phyloP scores from a whole-genome alignment of 2,797 vertebrate species.

The Heteromormyrus szaboi region DNA sequence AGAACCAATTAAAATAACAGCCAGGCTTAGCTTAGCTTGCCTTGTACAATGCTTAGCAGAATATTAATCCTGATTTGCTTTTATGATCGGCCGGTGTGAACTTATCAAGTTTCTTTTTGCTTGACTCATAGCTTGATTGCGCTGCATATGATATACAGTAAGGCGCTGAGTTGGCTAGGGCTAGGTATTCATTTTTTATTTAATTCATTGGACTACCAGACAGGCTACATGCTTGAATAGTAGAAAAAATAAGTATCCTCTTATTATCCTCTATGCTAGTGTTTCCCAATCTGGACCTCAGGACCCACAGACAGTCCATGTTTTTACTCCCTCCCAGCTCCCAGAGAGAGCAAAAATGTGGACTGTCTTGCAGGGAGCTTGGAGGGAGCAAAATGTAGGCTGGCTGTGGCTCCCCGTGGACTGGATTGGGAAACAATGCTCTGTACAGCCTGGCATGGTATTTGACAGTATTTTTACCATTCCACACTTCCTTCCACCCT shows the following conservation, averaged over 20 bases:
- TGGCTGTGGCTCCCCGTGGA: background rate
- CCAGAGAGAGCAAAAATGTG: background rate
- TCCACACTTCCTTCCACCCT: conserved; percentile 54
- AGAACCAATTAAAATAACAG: background rate
- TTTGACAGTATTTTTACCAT: conserved; percentile 52
- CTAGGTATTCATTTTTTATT: background rate
- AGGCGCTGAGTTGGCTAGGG: background rate
- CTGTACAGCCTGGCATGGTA: background rate
- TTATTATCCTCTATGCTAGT: background rate
- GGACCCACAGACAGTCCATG: background rate
- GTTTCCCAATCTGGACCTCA: background rate
- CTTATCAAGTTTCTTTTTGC: background rate
- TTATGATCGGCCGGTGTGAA: background rate
- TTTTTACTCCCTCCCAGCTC: background rate
- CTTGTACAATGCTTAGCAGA: background rate
- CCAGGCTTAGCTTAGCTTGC: background rate
- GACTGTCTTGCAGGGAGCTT: background rate
- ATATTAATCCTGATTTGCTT: background rate
- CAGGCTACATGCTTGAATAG: background rate
- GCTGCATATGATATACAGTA: background rate
- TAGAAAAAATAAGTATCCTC: background rate
- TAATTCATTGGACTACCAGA: background rate
- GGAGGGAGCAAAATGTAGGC: background rate
- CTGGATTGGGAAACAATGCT: background rate
- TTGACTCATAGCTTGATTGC: background rate